Evolutionary conservation across 2,888 invertebrate genomes (phyloP), one percentile per base, ranked within the genome.

Genomic region (Odontocerum albicorne): DNA sequence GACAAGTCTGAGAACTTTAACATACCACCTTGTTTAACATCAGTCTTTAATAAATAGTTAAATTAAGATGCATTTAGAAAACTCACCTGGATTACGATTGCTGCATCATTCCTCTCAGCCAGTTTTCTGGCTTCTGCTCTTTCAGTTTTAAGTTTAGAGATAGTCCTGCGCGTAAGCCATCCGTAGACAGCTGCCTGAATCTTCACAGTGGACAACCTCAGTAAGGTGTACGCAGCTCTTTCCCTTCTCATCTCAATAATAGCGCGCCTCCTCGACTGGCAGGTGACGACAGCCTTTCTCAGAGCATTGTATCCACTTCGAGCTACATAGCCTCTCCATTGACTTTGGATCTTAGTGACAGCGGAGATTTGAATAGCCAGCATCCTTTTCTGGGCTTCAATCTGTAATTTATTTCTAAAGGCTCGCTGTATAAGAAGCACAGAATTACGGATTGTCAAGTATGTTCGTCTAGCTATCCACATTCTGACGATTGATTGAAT

Each of bases 21-120:
- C n/a, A n/a, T n/a, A n/a, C n/a, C n/a, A n/a, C n/a, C n/a, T n/a
- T n/a, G n/a, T n/a, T n/a, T n/a, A n/a, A n/a, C n/a, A n/a, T n/a
- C n/a, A n/a, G n/a, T n/a, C n/a, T n/a, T n/a, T n/a, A n/a, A n/a
- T n/a, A n/a, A n/a, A n/a, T n/a, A n/a, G n/a, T n/a, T n/a, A n/a
- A n/a, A n/a, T n/a, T n/a, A n/a, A n/a, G n/a, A n/a, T n/a, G n/a
- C n/a, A n/a, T n/a, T n/a, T n/a, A n/a, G n/a, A n/a, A n/a, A n/a
- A n/a, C n/a, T n/a, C n/a, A 82, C 80, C 77, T 88, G 88, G 64
- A 88, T 87, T 64, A 78, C 77, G 2, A 74, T 74, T 8, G 84
- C 86, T 3, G 87, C 85, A 59, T 72, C 10, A 33, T 44, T 39
- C 13, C 21, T 27, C 19, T 38, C 8, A 32, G 12, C 3, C 20